phyloP scores from a whole-genome alignment of 2,888 invertebrate genomes.

The Limnephilus rhombicus region DNA sequence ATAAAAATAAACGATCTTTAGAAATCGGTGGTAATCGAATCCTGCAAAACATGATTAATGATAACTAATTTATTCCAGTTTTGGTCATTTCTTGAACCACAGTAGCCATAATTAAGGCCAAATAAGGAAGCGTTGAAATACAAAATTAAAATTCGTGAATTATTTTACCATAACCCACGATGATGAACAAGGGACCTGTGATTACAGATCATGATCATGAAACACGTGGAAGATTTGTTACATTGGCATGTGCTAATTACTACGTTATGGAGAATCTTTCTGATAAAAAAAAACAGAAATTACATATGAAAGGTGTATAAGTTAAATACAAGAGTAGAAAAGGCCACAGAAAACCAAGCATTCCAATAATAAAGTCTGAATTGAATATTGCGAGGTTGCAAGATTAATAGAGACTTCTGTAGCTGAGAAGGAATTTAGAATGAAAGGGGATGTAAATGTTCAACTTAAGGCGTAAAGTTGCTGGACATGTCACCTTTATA shows the following conservation, averaged over 20 bases:
- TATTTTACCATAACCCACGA: not conserved
- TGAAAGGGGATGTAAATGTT: not conserved
- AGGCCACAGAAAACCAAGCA: not conserved
- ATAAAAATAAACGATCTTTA: not conserved
- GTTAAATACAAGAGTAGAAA: not conserved
- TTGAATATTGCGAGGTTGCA: not conserved
- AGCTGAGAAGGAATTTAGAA: not conserved
- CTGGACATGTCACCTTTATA: not conserved
- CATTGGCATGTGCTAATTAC: not conserved
- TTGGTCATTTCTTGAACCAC: not conserved
- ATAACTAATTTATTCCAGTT: not conserved
- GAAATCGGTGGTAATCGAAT: not conserved
- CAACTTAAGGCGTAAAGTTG: not conserved
- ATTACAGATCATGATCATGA: not conserved
- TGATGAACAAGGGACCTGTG: not conserved
- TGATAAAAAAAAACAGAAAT: not conserved
- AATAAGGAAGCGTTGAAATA: constrained; percentile 48
- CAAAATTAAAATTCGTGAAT: not conserved
- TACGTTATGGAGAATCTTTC: not conserved
- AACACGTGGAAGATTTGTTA: not conserved
- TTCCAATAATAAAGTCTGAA: not conserved
- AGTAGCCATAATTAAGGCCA: not conserved
- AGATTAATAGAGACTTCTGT: not conserved
- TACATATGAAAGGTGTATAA: not conserved
- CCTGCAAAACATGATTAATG: not conserved